Percentiles rank a stretch among this genome's conserved stretches.
These are phyloP conservation scores for Gymnobelideus leadbeateri DNA, from an alignment of 2,113 vertebrate genomes.

Conservation along the genomic window DNA sequence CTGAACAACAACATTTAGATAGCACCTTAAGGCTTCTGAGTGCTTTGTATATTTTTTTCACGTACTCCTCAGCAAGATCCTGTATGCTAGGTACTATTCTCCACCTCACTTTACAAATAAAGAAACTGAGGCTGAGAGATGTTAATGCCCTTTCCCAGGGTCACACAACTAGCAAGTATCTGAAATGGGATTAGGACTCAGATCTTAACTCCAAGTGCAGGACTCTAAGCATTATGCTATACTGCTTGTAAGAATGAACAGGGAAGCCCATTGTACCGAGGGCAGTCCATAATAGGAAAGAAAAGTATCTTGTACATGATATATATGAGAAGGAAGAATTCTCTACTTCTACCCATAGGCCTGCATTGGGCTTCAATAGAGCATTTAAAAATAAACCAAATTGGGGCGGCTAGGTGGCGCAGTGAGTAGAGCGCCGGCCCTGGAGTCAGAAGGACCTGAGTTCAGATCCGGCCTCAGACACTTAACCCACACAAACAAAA, in stretches of 20 bases:
- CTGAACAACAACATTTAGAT: no score
- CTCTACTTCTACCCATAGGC: no score
- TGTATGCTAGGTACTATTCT: not conserved
- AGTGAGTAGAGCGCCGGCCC: no score
- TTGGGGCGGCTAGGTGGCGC: no score
- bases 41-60: not conserved
- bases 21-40: not conserved
- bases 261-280: not conserved
- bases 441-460: no score
- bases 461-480: no score
- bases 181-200: not conserved
- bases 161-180: not conserved
- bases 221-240: not conserved
- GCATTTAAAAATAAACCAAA: no score
- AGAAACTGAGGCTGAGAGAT: slow-evolving; percentile 34
- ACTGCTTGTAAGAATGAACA: not conserved
- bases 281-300: not conserved
- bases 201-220: not conserved
- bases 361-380: no score
- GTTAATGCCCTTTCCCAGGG: not conserved
- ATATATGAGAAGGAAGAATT: no score
- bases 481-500: no score
- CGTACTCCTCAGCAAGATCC: not conserved
- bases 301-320: no score
- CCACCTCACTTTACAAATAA: slow-evolving; percentile 20